phyloP scores from a whole-genome alignment of 2,113 vertebrate species.

The Cepphus grylle region DNA sequence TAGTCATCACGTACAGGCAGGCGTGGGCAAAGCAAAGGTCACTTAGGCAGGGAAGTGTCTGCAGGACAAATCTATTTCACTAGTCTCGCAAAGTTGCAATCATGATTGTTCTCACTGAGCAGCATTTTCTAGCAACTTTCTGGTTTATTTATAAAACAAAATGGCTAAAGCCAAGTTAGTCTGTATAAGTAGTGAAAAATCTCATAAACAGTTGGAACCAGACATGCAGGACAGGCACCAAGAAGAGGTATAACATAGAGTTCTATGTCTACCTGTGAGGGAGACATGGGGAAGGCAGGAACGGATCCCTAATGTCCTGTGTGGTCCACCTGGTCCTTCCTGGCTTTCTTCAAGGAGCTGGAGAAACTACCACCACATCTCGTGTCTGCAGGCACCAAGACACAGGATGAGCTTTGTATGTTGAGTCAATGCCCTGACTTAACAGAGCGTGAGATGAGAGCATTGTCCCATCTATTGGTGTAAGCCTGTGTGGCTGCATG shows the following conservation, averaged over 20 bases:
- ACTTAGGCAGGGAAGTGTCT: neutral
- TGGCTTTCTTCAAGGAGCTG: neutral
- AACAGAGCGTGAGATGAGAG: neutral
- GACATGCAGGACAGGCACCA: neutral
- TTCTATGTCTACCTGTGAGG: neutral
- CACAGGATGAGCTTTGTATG: neutral
- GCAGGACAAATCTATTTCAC: neutral
- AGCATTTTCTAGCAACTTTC: neutral
- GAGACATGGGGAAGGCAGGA: neutral
- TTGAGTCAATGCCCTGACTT: neutral
- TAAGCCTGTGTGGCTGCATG: neutral
- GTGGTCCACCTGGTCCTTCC: neutral
- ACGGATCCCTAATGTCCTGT: neutral
- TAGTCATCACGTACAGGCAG: neutral
- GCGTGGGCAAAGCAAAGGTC: neutral
- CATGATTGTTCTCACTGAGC: neutral
- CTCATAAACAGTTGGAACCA: neutral
- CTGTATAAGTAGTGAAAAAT: neutral
- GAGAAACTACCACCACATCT: neutral
- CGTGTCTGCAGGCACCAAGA: neutral
- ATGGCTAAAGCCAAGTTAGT: neutral
- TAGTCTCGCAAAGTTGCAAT: neutral
- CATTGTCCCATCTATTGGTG: accelerated
- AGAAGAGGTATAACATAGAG: neutral
- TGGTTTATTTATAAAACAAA: neutral